Conservation (phyloP, 2,888 invertebrate species). For the Lepeophtheirus nordmannii region DNA sequence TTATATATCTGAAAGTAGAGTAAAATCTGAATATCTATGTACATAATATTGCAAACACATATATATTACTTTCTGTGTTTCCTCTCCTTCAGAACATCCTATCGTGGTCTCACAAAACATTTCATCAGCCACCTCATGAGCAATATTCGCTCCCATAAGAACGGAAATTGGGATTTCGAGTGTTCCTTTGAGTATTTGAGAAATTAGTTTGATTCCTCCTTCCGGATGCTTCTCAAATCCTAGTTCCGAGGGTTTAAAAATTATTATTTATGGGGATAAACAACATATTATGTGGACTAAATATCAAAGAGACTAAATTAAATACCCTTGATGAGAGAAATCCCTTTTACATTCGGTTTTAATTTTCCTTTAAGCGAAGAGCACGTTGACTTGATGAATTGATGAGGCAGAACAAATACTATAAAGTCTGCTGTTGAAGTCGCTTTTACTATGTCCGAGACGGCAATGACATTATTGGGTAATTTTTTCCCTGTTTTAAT, state of each 20-base stretch:
- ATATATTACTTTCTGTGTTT: neutral
- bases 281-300: too few species aligned
- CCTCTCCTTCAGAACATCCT: slow-evolving; percentile 39
- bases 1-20: slow-evolving; percentile 61
- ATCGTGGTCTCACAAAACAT: slow-evolving; percentile 98
- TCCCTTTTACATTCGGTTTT: slow-evolving; percentile 72
- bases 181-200: slow-evolving; percentile 72
- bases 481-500: neutral
- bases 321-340: slow-evolving; percentile 93
- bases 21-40: slow-evolving; percentile 54
- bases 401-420: slow-evolving; percentile 93
- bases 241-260: too few species aligned
- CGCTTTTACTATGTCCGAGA: slow-evolving; percentile 76
- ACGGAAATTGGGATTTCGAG: slow-evolving; percentile 83
- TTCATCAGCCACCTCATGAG: slow-evolving; percentile 89
- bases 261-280: too few species aligned
- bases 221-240: slow-evolving; percentile 68
- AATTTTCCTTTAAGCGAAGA: slow-evolving; percentile 69
- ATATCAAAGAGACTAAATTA: slow-evolving; percentile 42
- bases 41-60: too few species aligned
- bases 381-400: slow-evolving; percentile 78
- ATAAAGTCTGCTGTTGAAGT: slow-evolving; percentile 82
- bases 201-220: slow-evolving; percentile 86
- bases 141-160: slow-evolving; percentile 96
- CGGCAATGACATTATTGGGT: slow-evolving; percentile 44